These are phyloP conservation scores for Pempheris klunzingeri DNA, from an alignment of 2,797 vertebrate genomes.

Conservation along the genomic window DNA sequence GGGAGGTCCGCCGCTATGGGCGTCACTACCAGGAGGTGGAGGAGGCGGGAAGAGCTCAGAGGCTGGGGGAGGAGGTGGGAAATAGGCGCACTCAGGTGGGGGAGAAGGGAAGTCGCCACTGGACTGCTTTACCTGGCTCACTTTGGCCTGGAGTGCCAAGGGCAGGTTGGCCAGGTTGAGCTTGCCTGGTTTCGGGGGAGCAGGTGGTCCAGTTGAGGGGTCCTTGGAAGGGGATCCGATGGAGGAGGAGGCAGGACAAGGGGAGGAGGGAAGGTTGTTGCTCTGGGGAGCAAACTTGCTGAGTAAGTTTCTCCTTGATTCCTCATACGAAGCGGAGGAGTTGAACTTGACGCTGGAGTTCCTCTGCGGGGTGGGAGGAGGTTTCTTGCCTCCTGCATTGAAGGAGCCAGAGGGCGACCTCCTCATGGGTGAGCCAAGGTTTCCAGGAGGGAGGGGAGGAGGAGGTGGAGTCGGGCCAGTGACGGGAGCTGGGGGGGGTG, in stretches of 20 bases:
- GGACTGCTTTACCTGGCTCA: constrained; percentile 85
- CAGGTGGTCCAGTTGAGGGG: constrained; percentile 81
- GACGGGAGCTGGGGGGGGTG: constrained; percentile 74
- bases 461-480: constrained; percentile 78
- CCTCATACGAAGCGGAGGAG: constrained; percentile 87
- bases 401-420: constrained; percentile 85
- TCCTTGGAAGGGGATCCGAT: constrained; percentile 89
- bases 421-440: constrained; percentile 83
- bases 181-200: constrained; percentile 95
- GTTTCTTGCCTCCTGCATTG: constrained; percentile 88
- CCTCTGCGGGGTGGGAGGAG: constrained; percentile 93
- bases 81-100: constrained; percentile 90
- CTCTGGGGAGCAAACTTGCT: constrained; percentile 90
- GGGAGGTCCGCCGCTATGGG: constrained; percentile 82
- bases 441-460: constrained; percentile 85
- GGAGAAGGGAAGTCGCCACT: constrained; percentile 89
- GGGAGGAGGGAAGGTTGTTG: constrained; percentile 33
- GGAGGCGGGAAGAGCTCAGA: constrained; percentile 93
- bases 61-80: constrained; percentile 90
- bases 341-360: constrained; percentile 91
- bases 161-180: constrained; percentile 91
- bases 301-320: constrained; percentile 91
- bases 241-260: constrained; percentile 74
- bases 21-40: constrained; percentile 86
- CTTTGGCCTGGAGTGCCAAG: constrained; percentile 86